These are phyloP conservation scores for Parnassius apollo DNA, from an alignment of 2,888 invertebrate species.

Conservation along the genomic window DNA sequence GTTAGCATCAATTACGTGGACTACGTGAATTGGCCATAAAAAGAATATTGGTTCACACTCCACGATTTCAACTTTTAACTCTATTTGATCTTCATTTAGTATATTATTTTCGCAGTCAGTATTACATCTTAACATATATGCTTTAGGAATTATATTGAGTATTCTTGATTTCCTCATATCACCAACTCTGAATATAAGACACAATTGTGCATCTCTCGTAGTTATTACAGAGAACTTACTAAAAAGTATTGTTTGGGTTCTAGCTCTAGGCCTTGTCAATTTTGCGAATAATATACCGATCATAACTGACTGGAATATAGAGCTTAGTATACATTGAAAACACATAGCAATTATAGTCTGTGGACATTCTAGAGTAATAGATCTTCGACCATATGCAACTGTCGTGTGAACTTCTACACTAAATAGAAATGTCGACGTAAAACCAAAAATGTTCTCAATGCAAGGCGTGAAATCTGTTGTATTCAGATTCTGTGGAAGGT, in stretches of 20 bases:
- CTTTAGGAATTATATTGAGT: conserved; percentile 93
- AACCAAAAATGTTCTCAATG: conserved; percentile 91
- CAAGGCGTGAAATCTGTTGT: conserved; percentile 89
- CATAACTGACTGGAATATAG: conserved; percentile 91
- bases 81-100: conserved; percentile 90
- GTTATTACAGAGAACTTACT: conserved; percentile 94
- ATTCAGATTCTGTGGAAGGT: conserved; percentile 80
- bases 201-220: conserved; percentile 91
- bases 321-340: conserved; percentile 95
- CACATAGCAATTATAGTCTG: conserved; percentile 97
- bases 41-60: conserved; percentile 95
- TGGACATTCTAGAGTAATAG: conserved; percentile 95
- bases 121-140: conserved; percentile 90
- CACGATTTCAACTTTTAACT: conserved; percentile 88
- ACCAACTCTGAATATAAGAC: conserved; percentile 95
- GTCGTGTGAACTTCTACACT: conserved; percentile 98
- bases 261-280: conserved; percentile 95
- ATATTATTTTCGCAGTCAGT: conserved; percentile 87
- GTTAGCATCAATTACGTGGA: conserved; percentile 91
- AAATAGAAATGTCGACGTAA: conserved; percentile 96
- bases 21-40: conserved; percentile 97
- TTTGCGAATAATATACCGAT: conserved; percentile 97
- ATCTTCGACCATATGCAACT: conserved; percentile 92
- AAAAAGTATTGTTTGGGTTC: conserved; percentile 96
- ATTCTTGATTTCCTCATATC: conserved; percentile 98